phyloP scores from a whole-genome alignment of 2,797 vertebrate genomes.

The Brotula barbata region DNA sequence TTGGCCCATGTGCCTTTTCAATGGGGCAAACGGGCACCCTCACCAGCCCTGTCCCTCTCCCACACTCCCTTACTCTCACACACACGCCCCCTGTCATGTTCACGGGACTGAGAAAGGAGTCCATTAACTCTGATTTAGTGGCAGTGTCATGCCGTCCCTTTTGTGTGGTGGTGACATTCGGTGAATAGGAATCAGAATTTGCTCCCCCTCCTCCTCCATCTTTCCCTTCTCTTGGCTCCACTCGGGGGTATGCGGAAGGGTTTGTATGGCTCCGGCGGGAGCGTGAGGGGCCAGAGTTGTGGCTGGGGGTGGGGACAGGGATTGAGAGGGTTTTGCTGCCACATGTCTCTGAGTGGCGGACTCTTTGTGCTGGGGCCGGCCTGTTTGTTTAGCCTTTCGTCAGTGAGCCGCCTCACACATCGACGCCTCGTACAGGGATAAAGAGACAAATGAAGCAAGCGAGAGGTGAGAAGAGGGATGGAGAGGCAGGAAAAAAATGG shows the following conservation, averaged over 20 bases:
- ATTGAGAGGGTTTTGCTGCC: conserved; percentile 71
- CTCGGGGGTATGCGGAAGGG: conserved; percentile 27
- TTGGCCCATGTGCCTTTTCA: conserved; percentile 68
- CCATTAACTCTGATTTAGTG: conserved; percentile 84
- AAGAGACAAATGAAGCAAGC: conserved; percentile 16
- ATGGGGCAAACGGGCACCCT: conserved; percentile 63
- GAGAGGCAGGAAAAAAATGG: neutral
- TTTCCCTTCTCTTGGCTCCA: conserved; percentile 55
- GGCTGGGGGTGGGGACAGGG: conserved; percentile 29
- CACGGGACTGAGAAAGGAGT: conserved; percentile 76
- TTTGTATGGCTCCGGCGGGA: conserved; percentile 47
- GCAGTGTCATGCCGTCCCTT: conserved; percentile 75
- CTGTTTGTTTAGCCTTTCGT: conserved; percentile 80
- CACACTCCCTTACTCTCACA: conserved; percentile 56
- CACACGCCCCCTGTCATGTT: conserved; percentile 79
- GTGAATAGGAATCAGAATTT: conserved; percentile 78
- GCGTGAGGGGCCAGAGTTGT: conserved; percentile 46
- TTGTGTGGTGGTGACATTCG: conserved; percentile 79
- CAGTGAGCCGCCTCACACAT: conserved; percentile 66
- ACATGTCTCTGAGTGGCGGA: conserved; percentile 73
- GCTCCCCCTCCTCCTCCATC: conserved; percentile 62
- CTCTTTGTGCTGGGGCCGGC: conserved; percentile 73
- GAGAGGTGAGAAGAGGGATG: conserved; percentile 13
- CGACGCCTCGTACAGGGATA: conserved; percentile 32
- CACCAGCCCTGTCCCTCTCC: conserved; percentile 43